Conservation (phyloP, 2,113 vertebrate species). For the Rissa tridactyla region DNA sequence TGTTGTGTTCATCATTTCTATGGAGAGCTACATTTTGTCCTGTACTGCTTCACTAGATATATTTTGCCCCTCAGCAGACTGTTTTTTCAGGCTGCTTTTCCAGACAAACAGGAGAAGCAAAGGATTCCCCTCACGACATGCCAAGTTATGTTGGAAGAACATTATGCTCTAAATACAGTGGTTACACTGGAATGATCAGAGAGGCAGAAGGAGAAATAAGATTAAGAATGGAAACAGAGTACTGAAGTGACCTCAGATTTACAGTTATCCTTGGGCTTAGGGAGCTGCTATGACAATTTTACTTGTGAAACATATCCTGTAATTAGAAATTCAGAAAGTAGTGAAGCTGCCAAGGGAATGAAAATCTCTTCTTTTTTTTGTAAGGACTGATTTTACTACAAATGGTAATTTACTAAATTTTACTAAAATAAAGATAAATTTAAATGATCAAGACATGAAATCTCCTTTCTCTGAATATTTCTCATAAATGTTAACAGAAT, state of each 20-base stretch:
- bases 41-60: not conserved
- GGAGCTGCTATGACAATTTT: not conserved
- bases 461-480: not conserved
- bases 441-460: not conserved
- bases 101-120: not conserved
- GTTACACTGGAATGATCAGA: not conserved
- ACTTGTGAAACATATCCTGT: not conserved
- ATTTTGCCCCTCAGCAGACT: not conserved
- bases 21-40: not conserved
- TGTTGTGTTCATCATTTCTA: not conserved
- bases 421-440: not conserved
- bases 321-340: not conserved
- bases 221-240: not conserved
- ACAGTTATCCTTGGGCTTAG: not conserved
- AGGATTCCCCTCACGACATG: not conserved
- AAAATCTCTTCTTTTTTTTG: not conserved
- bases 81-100: not conserved
- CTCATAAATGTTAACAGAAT: not conserved
- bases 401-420: not conserved
- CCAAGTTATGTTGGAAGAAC: not conserved
- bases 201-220: not conserved
- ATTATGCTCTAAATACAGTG: not conserved
- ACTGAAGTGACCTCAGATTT: not conserved
- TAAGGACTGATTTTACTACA: not conserved
- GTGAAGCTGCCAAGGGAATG: not conserved